These are phyloP conservation scores for Percopsis omiscomaycus DNA, from an alignment of 2,797 vertebrate genomes.

Conservation along the genomic window DNA sequence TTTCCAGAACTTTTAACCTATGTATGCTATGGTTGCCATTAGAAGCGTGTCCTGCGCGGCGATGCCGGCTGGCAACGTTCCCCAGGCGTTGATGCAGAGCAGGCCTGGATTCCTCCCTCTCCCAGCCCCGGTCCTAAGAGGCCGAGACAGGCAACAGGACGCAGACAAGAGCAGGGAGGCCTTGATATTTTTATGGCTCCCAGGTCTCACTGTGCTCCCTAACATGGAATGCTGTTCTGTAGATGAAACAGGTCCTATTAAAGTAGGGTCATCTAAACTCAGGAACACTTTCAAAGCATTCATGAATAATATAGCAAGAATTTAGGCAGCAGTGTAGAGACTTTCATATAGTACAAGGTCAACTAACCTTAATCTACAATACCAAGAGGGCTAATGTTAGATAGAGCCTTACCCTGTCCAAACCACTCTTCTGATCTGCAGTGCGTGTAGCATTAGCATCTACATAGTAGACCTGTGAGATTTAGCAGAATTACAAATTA, in stretches of 20 bases:
- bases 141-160: slow-evolving; percentile 24
- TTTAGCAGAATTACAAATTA: too few species aligned
- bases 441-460: too few species aligned
- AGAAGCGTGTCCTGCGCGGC: slow-evolving; percentile 34
- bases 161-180: background rate
- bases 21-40: slow-evolving; percentile 18
- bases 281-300: background rate
- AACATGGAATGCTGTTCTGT: slow-evolving; percentile 20
- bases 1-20: background rate
- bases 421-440: too few species aligned
- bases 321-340: too few species aligned
- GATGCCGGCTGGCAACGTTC: slow-evolving; percentile 52
- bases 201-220: slow-evolving; percentile 25
- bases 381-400: too few species aligned
- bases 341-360: too few species aligned
- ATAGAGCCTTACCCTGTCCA: too few species aligned
- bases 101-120: slow-evolving; percentile 56
- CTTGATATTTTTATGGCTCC: slow-evolving; percentile 35
- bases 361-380: too few species aligned
- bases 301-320: too few species aligned
- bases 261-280: background rate
- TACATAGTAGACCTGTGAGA: too few species aligned
- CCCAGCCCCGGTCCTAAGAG: slow-evolving; percentile 55
- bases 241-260: slow-evolving; percentile 25
- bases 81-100: slow-evolving; percentile 48